Evolutionary conservation across 1,140 invertebrate genomes (phyloP), one percentile per base, ranked within the genome.

Genomic region (Pseudomyrmex flavicornis): DNA sequence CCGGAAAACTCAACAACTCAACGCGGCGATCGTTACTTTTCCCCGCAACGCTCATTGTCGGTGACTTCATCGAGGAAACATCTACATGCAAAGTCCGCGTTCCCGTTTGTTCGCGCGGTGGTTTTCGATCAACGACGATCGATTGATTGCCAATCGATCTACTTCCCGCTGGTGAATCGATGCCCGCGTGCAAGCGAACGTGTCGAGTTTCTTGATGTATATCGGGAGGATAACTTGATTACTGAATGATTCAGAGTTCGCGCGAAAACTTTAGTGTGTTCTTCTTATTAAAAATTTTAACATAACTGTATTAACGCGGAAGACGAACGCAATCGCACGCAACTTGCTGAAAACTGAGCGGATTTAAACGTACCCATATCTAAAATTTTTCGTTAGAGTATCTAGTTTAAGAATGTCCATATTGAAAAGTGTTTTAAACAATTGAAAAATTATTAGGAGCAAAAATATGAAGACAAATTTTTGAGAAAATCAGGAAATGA

Each of bases 1-100:
- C 63, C 20, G 61, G 69, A 63, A 59, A 76, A 75, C 48, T 61
- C 50, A 44, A 12, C 54, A 5, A 62, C 46, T 26, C 5, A 17
- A 17, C 80, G 72, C 48, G 48, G 15, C 26, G 22, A 69, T 17
- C 76, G 44, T 58, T 50, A 58, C 48, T 79, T 58, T 69, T 35
- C 35, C 10, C 44, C 65, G 76, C 76, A 46, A 72, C 61, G 69
- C 66, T 80, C 44, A 79, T 79, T 44, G 54, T 69, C 54, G 5
- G 66, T 22, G 66, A 79, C 63, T 69, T 48, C 7, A 5, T 5
- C 15, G 74, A 15, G 59, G 12, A 7, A 17, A 12, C 61, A 26
- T 26, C 26, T 26, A 26, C 26, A 13, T 22, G 46, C n/a, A 35
- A 20, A 68, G 68, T 48, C 50, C 73, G 59, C 44, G 35, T 2